Percentiles rank a stretch among this genome's conserved stretches.
Conservation (phyloP, 2,797 vertebrate genomes). For the Lacerta agilis region DNA sequence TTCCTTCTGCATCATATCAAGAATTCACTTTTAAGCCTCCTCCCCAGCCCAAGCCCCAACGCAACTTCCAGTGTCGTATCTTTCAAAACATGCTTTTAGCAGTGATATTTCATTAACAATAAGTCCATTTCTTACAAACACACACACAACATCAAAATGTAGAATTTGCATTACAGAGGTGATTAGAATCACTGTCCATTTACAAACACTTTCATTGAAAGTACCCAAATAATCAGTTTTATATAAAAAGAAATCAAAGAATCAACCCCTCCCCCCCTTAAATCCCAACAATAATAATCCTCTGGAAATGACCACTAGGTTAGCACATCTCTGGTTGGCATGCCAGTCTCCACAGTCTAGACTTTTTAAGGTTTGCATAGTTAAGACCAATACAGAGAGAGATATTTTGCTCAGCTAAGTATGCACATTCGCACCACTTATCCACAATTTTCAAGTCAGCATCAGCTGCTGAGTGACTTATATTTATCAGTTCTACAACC, state of each 20-base stretch:
- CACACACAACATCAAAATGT: conserved; percentile 33
- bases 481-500: neutral
- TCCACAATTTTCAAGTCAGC: conserved; percentile 16
- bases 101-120: conserved; percentile 42
- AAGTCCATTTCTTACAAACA: conserved; percentile 48
- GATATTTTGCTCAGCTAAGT: neutral
- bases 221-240: conserved; percentile 60
- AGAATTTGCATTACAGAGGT: conserved; percentile 47
- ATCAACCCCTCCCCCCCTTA: conserved; percentile 50
- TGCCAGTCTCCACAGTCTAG: conserved; percentile 36
- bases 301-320: conserved; percentile 49
- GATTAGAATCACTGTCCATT: conserved; percentile 70
- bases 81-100: conserved; percentile 31
- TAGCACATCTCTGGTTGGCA: neutral
- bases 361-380: conserved; percentile 25
- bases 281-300: conserved; percentile 50
- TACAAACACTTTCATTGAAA: conserved; percentile 74
- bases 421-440: conserved; percentile 28
- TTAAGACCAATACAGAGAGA: conserved; percentile 39
- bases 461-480: conserved; percentile 29
- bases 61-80: neutral
- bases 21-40: conserved; percentile 8
- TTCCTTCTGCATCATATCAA: neutral
- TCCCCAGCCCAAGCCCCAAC: conserved; percentile 6
- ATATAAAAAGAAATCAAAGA: conserved; percentile 58